Percentiles rank a stretch among this genome's conserved stretches.
phyloP scores from a whole-genome alignment of 2,888 invertebrate genomes.

The Capitulum mitella region DNA sequence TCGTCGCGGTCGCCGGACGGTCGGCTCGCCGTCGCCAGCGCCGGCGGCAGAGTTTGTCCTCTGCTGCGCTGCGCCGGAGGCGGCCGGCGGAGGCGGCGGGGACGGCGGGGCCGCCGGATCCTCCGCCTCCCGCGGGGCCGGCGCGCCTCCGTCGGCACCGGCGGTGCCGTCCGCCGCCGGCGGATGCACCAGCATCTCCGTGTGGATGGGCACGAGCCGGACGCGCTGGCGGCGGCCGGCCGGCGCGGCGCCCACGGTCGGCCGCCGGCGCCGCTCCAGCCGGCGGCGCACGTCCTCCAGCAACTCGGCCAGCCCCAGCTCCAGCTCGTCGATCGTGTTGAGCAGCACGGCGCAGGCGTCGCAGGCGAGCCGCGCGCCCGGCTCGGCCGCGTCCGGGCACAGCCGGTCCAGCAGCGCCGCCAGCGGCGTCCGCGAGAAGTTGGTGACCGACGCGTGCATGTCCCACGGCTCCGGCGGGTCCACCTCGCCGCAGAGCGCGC shows the following conservation, averaged over 20 bases:
- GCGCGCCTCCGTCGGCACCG: background rate
- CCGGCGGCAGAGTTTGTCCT: background rate
- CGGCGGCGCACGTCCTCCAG: background rate
- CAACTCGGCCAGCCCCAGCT: background rate
- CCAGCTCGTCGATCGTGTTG: background rate
- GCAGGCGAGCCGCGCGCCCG: background rate
- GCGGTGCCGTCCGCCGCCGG: background rate
- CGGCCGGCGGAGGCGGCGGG: background rate
- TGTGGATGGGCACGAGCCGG: slow-evolving; percentile 9
- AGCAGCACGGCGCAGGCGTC: background rate
- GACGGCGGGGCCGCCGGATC: background rate
- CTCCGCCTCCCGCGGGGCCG: background rate
- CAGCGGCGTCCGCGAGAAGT: background rate
- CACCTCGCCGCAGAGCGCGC: background rate
- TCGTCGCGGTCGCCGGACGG: background rate
- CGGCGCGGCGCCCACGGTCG: background rate
- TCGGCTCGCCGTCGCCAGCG: background rate
- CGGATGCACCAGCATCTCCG: background rate
- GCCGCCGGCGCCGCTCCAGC: background rate
- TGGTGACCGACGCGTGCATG: background rate
- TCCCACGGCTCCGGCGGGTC: background rate
- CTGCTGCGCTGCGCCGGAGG: background rate
- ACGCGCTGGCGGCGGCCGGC: background rate
- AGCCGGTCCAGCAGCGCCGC: background rate
- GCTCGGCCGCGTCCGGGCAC: background rate